Conservation (phyloP, 2,888 invertebrate genomes). For the Hirtodrosophila duncani region DNA sequence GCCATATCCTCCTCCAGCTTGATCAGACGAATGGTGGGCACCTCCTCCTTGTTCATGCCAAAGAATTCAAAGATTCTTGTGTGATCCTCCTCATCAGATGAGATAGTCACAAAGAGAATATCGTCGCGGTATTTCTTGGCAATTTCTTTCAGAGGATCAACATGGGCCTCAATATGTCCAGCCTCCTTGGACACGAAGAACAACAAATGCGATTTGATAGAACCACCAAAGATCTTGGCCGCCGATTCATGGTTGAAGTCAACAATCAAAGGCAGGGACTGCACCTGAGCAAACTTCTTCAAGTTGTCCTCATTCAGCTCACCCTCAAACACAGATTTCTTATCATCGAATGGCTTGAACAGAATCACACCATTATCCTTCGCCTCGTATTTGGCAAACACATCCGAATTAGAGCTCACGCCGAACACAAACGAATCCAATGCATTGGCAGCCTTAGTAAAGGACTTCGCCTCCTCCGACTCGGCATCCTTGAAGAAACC, state of each 20-base stretch:
- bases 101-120: constrained; percentile 96
- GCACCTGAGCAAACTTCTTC: constrained; percentile 89
- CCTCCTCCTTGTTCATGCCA: constrained; percentile 96
- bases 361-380: constrained; percentile 89
- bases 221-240: constrained; percentile 98
- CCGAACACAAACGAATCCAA: constrained; percentile 95
- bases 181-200: constrained; percentile 95
- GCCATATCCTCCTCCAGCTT: constrained; percentile 97
- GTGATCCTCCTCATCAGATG: constrained; percentile 97
- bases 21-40: constrained; percentile 94
- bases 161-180: constrained; percentile 89
- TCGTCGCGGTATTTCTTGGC: constrained; percentile 94
- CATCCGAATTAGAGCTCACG: constrained; percentile 87
- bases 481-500: constrained; percentile 93
- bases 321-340: constrained; percentile 85
- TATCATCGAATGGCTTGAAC: constrained; percentile 97
- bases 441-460: constrained; percentile 87
- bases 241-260: constrained; percentile 99
- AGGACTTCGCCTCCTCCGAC: constrained; percentile 89
- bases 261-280: constrained; percentile 93
- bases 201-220: constrained; percentile 97
- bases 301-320: constrained; percentile 84
- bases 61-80: constrained; percentile 99
- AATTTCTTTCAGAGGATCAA: constrained; percentile 87
- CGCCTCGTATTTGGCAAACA: constrained; percentile 89